A percentile compares a stretch with the other conserved stretches of the same genome.
Evolutionary conservation across 2,888 invertebrate species (phyloP).

Genomic region (Tinea trinotella): DNA sequence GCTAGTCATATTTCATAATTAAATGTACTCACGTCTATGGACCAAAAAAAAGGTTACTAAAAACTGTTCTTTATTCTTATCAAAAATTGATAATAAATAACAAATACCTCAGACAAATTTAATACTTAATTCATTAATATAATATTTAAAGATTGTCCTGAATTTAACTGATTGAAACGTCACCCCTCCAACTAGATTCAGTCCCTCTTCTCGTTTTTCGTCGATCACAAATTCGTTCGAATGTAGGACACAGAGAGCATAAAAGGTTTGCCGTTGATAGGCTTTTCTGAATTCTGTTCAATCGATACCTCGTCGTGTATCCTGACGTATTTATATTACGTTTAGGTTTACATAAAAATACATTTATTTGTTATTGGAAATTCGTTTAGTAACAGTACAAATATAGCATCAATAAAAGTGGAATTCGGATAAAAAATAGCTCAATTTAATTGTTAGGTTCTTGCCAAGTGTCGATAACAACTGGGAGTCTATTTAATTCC

Average conservation of each 20-base stretch:
- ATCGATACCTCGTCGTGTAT: conserved; percentile 17
- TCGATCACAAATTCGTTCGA: conserved; percentile 18
- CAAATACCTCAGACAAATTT: too few species aligned
- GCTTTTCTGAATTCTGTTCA: conserved; percentile 18
- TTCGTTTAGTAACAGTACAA: neutral
- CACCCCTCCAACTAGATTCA: conserved; percentile 16
- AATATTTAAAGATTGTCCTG: neutral
- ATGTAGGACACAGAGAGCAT: conserved; percentile 20
- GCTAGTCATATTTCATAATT: too few species aligned
- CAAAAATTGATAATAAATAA: too few species aligned
- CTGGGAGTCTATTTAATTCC: neutral
- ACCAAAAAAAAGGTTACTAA: too few species aligned
- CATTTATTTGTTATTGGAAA: neutral
- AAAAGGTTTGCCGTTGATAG: conserved; percentile 21
- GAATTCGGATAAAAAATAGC: conserved; percentile 12
- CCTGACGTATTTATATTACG: conserved; percentile 1
- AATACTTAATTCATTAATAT: too few species aligned
- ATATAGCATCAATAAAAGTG: neutral
- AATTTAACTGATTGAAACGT: neutral
- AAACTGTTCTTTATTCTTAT: too few species aligned
- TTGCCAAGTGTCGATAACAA: conserved; percentile 1
- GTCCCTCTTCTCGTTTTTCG: conserved; percentile 20
- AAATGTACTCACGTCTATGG: too few species aligned
- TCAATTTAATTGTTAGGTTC: conserved; percentile 1
- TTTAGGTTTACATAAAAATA: neutral